Evolutionary conservation across 2,797 vertebrate species (phyloP), one percentile per base, ranked within the genome.

Genomic region (Smutsia temminckii): DNA sequence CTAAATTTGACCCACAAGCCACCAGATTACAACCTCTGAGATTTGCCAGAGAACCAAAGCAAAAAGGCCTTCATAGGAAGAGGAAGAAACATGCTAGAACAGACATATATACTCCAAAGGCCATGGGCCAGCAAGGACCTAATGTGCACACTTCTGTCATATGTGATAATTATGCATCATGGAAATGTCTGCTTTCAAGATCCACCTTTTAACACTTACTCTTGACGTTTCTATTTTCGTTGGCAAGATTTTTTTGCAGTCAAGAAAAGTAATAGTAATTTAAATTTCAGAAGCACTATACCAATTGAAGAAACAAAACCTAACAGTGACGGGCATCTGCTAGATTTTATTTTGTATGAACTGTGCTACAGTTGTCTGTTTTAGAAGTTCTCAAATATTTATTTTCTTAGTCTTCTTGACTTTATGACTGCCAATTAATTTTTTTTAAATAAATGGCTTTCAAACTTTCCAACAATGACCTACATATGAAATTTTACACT

Each of bases 221-320:
- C 49, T 51, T 46, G 11, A 85, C 46, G 34, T 12, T 3, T 32
- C 14, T 34, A 8, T 75, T 69, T 93, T 91, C 75, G 89, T 18
- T 77, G 46, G 66, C 10, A 46, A 55, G 16, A 79, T 77, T 69
- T 64, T 63, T 93, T 49, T 77, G 46, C 57, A 83, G 11, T 51
- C 59, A 88, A 71, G 61, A 78, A 96, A 95, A 84, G 25, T 77
- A n/a, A 80, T 63, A 68, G 64, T 94, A 53, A 89, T 79, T 92
- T 95, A 95, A 89, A 80, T 80, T 85, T 81, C 32, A 94, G 53
- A 79, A 84, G 51, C 13, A 42, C n/a, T 64, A 42, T 5, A 77
- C 1, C 25, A 27, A 85, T 27, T 34, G 29, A 61, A 94, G 77
- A 94, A 96, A 88, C 51, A 88, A 92, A 88, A 64, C 10, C 68